Conservation (phyloP, 1,140 invertebrate species). For the Drosophila suzukii region DNA sequence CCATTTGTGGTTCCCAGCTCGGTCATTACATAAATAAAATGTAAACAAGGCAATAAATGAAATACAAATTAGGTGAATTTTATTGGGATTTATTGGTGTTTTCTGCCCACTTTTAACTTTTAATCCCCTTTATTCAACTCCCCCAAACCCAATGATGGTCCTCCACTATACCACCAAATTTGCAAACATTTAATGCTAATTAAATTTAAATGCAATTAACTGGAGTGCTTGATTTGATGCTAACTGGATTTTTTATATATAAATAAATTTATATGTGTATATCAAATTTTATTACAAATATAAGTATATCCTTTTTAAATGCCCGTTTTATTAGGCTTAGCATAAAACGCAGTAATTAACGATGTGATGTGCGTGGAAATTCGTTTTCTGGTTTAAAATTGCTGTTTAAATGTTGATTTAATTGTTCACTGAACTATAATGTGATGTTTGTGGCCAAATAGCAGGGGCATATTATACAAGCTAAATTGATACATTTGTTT, state of each 20-base stretch:
- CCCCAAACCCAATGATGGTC: neutral
- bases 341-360: conserved; percentile 31
- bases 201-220: conserved; percentile 81
- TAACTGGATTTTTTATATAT: conserved; percentile 29
- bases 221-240: conserved; percentile 73
- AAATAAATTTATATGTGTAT: conserved; percentile 17
- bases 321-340: conserved; percentile 33
- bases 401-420: conserved; percentile 44
- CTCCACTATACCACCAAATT: conserved; percentile 62
- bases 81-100: conserved; percentile 40
- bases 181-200: conserved; percentile 79
- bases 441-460: conserved; percentile 9
- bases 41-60: conserved; percentile 35
- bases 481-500: conserved; percentile 19
- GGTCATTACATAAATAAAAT: conserved; percentile 29
- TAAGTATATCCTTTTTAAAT: conserved; percentile 29
- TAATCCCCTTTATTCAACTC: conserved; percentile 4
- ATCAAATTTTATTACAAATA: conserved; percentile 23
- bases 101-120: conserved; percentile 6
- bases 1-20: conserved; percentile 9
- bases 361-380: conserved; percentile 8
- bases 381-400: conserved; percentile 15
- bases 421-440: conserved; percentile 32
- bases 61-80: conserved; percentile 69
- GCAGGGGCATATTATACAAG: neutral